phyloP scores from a whole-genome alignment of 2,888 invertebrate species.

The Eutolmus rufibarbis region DNA sequence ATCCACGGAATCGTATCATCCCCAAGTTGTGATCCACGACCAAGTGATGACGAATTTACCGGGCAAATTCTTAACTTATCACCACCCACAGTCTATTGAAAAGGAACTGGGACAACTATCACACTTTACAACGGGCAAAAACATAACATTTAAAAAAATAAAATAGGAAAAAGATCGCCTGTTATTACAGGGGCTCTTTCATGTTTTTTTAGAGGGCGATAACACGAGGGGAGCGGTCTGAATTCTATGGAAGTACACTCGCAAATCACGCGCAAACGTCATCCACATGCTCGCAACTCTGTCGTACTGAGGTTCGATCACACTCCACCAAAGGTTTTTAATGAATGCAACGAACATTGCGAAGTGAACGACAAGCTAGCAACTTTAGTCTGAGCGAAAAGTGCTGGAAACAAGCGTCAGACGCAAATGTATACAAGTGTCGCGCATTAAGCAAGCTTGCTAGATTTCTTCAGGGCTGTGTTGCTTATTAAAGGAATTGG shows the following conservation, averaged over 20 bases:
- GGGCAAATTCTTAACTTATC: background rate
- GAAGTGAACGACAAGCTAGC: background rate
- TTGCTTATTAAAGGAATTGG: background rate
- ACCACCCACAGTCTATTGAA: background rate
- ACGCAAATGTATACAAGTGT: background rate
- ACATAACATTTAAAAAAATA: background rate
- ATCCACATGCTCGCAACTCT: background rate
- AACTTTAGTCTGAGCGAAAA: background rate
- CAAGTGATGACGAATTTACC: background rate
- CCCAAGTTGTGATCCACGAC: background rate
- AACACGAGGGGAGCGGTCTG: background rate
- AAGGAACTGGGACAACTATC: background rate
- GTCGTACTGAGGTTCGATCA: conserved; percentile 23
- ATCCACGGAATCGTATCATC: background rate
- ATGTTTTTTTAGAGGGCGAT: background rate
- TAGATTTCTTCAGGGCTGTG: background rate
- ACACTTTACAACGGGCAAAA: background rate
- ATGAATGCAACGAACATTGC: background rate
- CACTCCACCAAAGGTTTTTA: background rate
- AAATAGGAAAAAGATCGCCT: background rate
- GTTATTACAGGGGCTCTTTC: background rate
- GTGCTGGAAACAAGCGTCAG: background rate
- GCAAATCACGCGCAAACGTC: background rate
- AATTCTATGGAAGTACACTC: background rate
- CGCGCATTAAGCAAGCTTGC: background rate